Evolutionary conservation across 2,113 vertebrate genomes (phyloP).

Genomic region (Poeciliopsis prolifica): DNA sequence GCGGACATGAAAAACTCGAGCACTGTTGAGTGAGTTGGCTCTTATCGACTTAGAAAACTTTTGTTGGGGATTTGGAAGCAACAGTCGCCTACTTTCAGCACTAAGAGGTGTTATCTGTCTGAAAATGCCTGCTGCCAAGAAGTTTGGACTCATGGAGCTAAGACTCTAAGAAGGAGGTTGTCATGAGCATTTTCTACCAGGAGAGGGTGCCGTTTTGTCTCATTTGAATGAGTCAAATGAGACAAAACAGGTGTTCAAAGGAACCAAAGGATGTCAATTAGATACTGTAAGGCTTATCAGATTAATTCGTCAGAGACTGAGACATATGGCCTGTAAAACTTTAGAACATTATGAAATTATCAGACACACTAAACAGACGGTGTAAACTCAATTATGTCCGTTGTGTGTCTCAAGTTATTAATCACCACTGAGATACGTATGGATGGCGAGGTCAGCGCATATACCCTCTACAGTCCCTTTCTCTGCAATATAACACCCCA

Average conservation of each 20-base stretch:
- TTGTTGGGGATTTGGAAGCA: neutral
- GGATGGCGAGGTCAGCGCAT: slow-evolving; percentile 32
- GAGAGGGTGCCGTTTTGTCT: slow-evolving; percentile 70
- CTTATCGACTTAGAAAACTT: slow-evolving; percentile 44
- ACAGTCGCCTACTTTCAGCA: slow-evolving; percentile 1
- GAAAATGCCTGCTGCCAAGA: slow-evolving; percentile 44
- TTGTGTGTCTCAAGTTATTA: slow-evolving; percentile 36
- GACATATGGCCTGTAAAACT: slow-evolving; percentile 25
- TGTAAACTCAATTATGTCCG: slow-evolving; percentile 31
- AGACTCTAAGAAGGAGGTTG: slow-evolving; percentile 19
- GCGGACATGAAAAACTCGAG: slow-evolving; percentile 51
- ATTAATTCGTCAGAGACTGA: neutral
- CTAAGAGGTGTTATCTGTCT: slow-evolving; percentile 16
- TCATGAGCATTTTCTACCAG: slow-evolving; percentile 51
- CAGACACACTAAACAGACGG: neutral
- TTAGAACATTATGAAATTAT: slow-evolving; percentile 19
- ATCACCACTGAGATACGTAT: slow-evolving; percentile 45
- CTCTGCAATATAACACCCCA: slow-evolving; percentile 57
- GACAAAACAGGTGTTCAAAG: slow-evolving; percentile 1
- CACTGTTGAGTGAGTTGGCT: slow-evolving; percentile 46
- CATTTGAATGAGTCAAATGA: neutral
- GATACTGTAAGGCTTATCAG: slow-evolving; percentile 17
- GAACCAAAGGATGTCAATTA: slow-evolving; percentile 19
- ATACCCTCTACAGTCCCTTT: slow-evolving; percentile 39
- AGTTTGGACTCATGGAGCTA: slow-evolving; percentile 11